phyloP scores from a whole-genome alignment of 92 coral and sea anemone genomes.

The Parazoanthus swiftii region DNA sequence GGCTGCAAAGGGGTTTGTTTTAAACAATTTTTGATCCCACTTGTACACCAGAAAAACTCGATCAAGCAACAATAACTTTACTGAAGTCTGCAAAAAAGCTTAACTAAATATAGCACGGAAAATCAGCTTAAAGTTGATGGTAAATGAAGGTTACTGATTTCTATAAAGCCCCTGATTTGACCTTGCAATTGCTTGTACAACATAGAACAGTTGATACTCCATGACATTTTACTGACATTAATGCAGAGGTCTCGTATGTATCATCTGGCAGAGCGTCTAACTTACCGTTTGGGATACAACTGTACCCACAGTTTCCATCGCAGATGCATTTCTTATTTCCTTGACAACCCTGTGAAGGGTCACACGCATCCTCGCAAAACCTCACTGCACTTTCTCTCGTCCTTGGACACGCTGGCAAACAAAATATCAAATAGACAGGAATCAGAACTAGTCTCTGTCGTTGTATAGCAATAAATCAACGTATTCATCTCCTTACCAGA shows the following conservation, averaged over 20 bases:
- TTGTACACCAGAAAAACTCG: no score
- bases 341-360: not conserved
- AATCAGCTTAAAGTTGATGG: not conserved
- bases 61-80: not conserved
- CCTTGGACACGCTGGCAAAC: slow-evolving; percentile 19
- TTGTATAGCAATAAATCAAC: no score
- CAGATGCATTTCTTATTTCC: slow-evolving; percentile 59
- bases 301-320: slow-evolving; percentile 87
- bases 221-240: no score
- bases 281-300: slow-evolving; percentile 70
- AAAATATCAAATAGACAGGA: not conserved
- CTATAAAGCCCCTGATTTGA: not conserved
- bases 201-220: no score
- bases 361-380: slow-evolving; percentile 21
- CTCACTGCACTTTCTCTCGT: slow-evolving; percentile 1
- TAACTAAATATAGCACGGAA: no score
- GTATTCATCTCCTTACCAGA: not conserved
- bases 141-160: no score
- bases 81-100: not conserved
- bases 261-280: not conserved
- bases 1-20: no score
- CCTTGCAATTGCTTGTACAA: not conserved
- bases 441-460: not conserved
- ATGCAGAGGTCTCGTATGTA: not conserved
- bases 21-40: not conserved